Base-by-base conservation (phyloP, 35 echinoderm and acorn worm genomes). In the Eucidaris tribuloides region DNA sequence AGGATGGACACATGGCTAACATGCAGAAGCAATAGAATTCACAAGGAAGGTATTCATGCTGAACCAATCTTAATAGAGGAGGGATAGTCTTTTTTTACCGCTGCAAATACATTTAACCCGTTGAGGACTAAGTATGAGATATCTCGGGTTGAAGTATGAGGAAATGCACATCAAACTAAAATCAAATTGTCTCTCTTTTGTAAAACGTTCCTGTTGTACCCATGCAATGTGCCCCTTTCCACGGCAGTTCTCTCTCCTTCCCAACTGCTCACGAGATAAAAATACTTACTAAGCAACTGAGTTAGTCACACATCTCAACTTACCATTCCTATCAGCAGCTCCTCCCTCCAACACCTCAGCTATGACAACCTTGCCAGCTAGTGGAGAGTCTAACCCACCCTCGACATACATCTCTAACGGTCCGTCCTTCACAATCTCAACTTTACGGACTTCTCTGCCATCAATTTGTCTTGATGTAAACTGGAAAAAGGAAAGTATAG, bases 351-450 rank as follows among this genome's bases (percentile, higher is more conserved):
- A 84, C 23, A 94, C 48, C 56, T 94, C 91, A 24, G 91, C 72
- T 28, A 94, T 77, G 20, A 94, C 91, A 1, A 94, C 64, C 25
- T 84, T 94, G 24, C 91, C 91, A 5, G 70, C 71, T 1, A 89
- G 76, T 33, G 86, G 86, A 34, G 91, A 84, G 7, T 72, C 81
- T 20, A 80, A 64, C 30, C 91, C 91, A 5, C 91, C 91, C 31
- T 94, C 91, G 7, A 94, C 71, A 19, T 79, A 83, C 86, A 94
- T 94, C 45, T 89, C 81, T 13, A 94, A 63, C 4, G 86, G 86
- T 1, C 81, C 81, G 36, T 89, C 91, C 64, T 94, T 94, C 19
- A 84, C 81, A 23, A 94, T 89, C 30, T 84, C 72, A 1, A 94
- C 80, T 62, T 71, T 89, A 32, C 46, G 52, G 17, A 94, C 60